These are phyloP conservation scores for Acanthurus tractus DNA, from an alignment of 2,797 vertebrate species.

Conservation along the genomic window DNA sequence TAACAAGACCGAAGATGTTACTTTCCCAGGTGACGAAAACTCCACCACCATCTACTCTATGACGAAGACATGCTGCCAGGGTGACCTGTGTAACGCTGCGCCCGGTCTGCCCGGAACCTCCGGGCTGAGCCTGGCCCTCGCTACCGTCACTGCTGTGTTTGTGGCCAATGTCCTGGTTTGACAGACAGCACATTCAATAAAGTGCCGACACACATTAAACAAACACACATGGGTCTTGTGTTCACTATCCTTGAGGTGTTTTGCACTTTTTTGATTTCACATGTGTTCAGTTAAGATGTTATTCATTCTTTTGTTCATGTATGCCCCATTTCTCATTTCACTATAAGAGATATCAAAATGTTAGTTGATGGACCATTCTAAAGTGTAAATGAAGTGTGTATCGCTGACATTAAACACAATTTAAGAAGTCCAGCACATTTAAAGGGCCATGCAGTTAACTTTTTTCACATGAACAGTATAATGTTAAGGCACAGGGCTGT, in stretches of 20 bases:
- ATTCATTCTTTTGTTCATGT: neutral
- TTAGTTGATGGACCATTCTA: neutral
- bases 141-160: conserved; percentile 68
- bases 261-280: conserved; percentile 23
- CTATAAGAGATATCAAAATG: neutral
- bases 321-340: neutral
- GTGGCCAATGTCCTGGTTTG: conserved; percentile 68
- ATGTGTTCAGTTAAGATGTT: neutral
- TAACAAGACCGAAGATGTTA: conserved; percentile 39
- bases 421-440: neutral
- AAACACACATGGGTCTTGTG: conserved; percentile 9
- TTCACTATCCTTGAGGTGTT: conserved; percentile 21
- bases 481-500: neutral
- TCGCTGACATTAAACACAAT: neutral
- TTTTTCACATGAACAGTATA: neutral
- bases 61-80: conserved; percentile 78
- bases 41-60: conserved; percentile 40
- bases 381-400: neutral
- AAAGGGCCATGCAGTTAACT: neutral
- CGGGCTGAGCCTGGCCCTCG: conserved; percentile 59
- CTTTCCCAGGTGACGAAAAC: neutral
- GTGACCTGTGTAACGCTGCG: conserved; percentile 79
- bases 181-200: conserved; percentile 2
- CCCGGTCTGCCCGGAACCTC: conserved; percentile 49
- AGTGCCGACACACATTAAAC: neutral